These are phyloP conservation scores for Irena cyanogastra DNA, from an alignment of 2,113 vertebrate genomes.

Conservation along the genomic window DNA sequence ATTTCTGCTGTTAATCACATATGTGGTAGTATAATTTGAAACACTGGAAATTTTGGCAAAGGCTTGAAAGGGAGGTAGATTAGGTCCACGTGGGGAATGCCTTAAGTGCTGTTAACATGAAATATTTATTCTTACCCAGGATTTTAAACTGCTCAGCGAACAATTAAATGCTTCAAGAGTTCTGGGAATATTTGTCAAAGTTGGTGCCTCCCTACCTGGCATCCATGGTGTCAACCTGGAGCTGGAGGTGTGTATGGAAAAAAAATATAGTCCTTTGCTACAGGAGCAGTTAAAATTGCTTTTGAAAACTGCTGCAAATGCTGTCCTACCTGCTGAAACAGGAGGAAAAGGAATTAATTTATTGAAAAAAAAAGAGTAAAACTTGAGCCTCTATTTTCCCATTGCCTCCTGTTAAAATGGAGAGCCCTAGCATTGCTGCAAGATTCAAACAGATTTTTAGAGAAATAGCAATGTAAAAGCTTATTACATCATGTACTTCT, in stretches of 20 bases:
- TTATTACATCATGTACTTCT: not conserved
- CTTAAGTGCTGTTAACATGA: not conserved
- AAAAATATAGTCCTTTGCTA: not conserved
- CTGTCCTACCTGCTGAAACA: not conserved
- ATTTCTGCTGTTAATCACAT: not conserved
- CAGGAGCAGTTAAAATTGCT: not conserved
- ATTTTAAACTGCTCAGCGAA: slow-evolving; percentile 77
- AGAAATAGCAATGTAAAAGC: not conserved
- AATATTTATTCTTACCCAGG: slow-evolving; percentile 64
- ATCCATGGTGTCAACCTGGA: slow-evolving; percentile 71
- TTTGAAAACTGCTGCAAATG: not conserved
- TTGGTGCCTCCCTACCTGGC: slow-evolving; percentile 53
- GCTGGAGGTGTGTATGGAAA: slow-evolving; percentile 74
- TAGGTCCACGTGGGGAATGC: not conserved
- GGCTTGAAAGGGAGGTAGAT: not conserved
- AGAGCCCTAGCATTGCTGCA: not conserved
- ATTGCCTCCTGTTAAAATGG: not conserved
- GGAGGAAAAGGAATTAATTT: not conserved
- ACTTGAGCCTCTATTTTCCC: not conserved
- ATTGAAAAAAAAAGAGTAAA: not conserved
- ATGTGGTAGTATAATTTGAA: not conserved
- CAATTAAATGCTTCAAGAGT: slow-evolving; percentile 75
- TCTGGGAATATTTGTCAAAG: slow-evolving; percentile 74
- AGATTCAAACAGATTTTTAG: not conserved
- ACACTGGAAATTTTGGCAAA: not conserved